Evolutionary conservation across 1,140 invertebrate species (phyloP), one percentile per base, ranked within the genome.

Genomic region (Ooceraea biroi): DNA sequence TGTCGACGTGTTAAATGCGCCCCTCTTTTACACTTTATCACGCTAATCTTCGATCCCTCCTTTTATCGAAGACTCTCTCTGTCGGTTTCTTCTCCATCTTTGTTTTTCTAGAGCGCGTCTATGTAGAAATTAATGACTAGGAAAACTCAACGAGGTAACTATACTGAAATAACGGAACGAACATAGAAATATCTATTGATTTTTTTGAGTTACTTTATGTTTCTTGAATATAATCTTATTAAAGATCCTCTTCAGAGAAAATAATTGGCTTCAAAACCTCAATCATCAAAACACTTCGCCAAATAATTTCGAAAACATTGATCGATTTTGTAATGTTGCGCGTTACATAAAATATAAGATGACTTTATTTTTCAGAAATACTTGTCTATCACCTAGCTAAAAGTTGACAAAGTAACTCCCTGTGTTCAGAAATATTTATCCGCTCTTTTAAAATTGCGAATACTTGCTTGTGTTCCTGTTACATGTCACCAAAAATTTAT

Each of bases 1-100:
- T 83, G 84, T 71, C 74, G 87, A 76, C 85, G 80, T 84, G 89
- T 91, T 88, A 84, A 85, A 44, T 52, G 50, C 57, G 12, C 30
- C 60, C 12, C 10, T 14, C 84, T 55, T 78, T 74, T 74, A 48
- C 8, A 36, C 10, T 41, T 10, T 14, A 76, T 52, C 30, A 57
- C 36, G 22, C 30, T 48, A 41, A 66, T 60, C 17, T 63, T 83
- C 60, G 25, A 77, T 46, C 14, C 22, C 52, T 46, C 3, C 63
- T n/a, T n/a, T n/a, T n/a, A n/a, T n/a, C n/a, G n/a, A 5, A n/a
- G 14, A 7, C 52, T 55, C 19, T 55, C 52, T 55, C n/a, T 19
- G 5, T 55, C 30, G 30, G 30, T 30, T 61, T 5, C 5, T 25
- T 41, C 60, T 41, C 2, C 60, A 36, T 3, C 60, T 41, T 30